These are phyloP conservation scores for Eustalomyia histrio DNA, from an alignment of 2,888 invertebrate species.

Conservation along the genomic window DNA sequence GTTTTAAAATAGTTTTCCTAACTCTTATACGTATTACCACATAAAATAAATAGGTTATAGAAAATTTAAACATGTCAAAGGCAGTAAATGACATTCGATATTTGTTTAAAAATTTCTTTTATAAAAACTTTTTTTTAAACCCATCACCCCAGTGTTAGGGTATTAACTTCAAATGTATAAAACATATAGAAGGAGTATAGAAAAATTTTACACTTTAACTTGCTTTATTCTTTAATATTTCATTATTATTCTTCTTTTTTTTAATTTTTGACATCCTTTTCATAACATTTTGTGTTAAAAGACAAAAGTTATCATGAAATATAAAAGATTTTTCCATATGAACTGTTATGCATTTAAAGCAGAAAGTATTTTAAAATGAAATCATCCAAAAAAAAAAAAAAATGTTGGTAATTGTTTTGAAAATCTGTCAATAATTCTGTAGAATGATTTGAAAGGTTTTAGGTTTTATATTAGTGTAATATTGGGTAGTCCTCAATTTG, in stretches of 20 bases:
- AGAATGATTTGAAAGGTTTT: conserved; percentile 19
- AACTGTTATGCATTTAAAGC: conserved; percentile 45
- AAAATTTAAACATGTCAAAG: conserved; percentile 25
- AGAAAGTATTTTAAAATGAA: conserved; percentile 26
- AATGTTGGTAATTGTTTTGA: conserved; percentile 59
- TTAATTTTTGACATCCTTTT: conserved; percentile 51
- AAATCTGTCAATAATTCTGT: conserved; percentile 59
- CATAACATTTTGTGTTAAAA: conserved; percentile 48
- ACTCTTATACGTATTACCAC: neutral
- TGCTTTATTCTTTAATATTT: too few relatives aligned
- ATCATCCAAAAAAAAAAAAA: neutral
- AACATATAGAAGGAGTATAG: too few relatives aligned
- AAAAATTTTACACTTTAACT: too few relatives aligned
- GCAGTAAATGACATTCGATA: conserved; percentile 36
- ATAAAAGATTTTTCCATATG: conserved; percentile 51
- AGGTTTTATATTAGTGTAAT: too few relatives aligned
- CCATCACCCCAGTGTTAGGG: too few relatives aligned
- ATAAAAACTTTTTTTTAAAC: neutral
- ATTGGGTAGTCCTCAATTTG: too few relatives aligned
- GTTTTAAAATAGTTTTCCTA: neutral
- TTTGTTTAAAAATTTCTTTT: conserved; percentile 8
- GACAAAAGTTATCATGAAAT: conserved; percentile 37
- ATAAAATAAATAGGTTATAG: neutral
- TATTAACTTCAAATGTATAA: too few relatives aligned
- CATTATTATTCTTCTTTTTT: conserved; percentile 10